Conservation (phyloP, 2,797 vertebrate species). For the Anguilla pacifica region DNA sequence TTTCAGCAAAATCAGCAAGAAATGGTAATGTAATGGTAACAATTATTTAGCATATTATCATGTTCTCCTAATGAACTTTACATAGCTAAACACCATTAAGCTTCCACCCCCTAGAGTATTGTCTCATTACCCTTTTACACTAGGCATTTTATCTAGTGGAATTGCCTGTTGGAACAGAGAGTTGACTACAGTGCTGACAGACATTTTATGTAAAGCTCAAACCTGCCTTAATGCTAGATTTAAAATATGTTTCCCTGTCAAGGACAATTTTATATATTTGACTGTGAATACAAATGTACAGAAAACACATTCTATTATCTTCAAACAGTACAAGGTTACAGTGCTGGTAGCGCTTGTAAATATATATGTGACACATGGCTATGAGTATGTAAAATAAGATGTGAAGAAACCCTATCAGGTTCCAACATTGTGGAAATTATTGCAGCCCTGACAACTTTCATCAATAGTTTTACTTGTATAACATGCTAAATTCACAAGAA, state of each 20-base stretch:
- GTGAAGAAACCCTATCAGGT: neutral
- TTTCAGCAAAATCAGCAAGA: neutral
- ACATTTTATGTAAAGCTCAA: neutral
- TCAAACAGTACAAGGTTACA: neutral
- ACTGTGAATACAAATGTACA: neutral
- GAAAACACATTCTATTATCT: neutral
- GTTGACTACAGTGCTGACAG: neutral
- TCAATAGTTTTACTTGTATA: conserved; percentile 35
- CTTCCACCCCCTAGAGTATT: neutral
- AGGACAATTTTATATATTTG: neutral
- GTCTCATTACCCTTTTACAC: neutral
- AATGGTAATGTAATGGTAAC: neutral
- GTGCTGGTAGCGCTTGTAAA: neutral
- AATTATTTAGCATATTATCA: neutral
- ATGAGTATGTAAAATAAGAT: neutral
- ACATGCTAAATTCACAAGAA: conserved; percentile 33
- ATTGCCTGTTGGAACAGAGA: neutral
- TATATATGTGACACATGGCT: neutral
- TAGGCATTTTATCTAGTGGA: neutral
- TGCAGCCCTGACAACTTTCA: conserved; percentile 35
- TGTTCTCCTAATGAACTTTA: conserved; percentile 1
- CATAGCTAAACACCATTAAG: neutral
- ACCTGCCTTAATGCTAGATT: neutral
- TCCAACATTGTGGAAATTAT: neutral
- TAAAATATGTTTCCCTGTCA: neutral